Evolutionary conservation across 2,113 vertebrate genomes (phyloP), one percentile per base, ranked within the genome.

Genomic region (Salminus brasiliensis): DNA sequence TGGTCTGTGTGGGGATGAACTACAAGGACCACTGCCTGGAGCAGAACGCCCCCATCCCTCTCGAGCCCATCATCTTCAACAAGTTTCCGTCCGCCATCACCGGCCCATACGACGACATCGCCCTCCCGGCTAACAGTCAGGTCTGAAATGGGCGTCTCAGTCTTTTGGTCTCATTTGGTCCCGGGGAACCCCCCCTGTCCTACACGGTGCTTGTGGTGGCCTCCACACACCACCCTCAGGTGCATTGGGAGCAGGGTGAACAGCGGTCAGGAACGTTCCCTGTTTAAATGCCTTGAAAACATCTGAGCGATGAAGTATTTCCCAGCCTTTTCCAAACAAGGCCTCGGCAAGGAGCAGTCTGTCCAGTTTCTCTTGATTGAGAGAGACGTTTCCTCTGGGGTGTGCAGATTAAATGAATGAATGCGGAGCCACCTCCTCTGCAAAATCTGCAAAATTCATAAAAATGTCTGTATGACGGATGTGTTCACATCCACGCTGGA

Each of bases 1-100:
- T 98, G 78, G 93, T 99, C 53, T 97, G 96, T 5, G 95, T 98
- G 80, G 97, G 97, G 16, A 92, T 98, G 94, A 99, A 99, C 89
- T 99, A 99, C 59, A 90, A 69, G 0, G 96, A 99, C 88, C 98
- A 99, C 90, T 98, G 98, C 85, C 86, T 86, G 86, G 98, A 99
- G 89, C 97, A 97, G 92, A 94, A 92, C 0, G 92, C 88, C 7
- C 91, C 87, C 0, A 89, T 96, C 74, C 97, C 97, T 10, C 87
- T 76, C 67, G 94, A 98, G 21, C 97, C 97, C 0, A 89, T 99
- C 88, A 96, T 99, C 90, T 99, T 99, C 91, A 98, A 89, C 95
- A 99, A 99, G 90, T 99, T 99, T 74, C 85, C 94, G 89, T 98
- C 94, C 8, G 86, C 93, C 87, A 96, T 99, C 72, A 88, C 92